Base-by-base conservation (phyloP, 2,888 invertebrate species). In the Charanyca ferruginea region DNA sequence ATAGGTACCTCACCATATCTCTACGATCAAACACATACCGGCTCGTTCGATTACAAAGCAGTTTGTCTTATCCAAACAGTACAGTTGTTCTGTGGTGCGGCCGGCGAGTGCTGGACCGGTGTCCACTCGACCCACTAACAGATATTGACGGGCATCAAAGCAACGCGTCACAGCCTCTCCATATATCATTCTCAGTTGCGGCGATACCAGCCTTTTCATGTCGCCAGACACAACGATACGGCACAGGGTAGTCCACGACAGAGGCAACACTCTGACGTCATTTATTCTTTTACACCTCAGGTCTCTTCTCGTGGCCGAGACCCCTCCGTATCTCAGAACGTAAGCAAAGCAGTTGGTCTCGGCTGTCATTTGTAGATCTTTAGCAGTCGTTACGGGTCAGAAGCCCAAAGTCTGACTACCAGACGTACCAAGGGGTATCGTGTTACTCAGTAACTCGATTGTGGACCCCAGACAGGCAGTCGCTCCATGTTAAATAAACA, bases 141-240 rank as follows among this genome's bases (percentile, higher is more conserved):
- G 87, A 90, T 88, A 90, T 86, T 88, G 91, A 90, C 89, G 88
- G 88, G 83, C 88, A 87, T 90, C 89, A 91, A 89, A 90, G 89
- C 88, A 82, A 80, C 86, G 79, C 88, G 90, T 91, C 92, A 90
- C 83, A 90, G 85, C 84, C 89, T 89, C 88, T 87, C 88, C 91
- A 91, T 91, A 92, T 90, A 91, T 92, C 91, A 92, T 91, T 80
- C 87, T 85, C 86, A 80, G 85, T 84, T 80, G 85, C 76, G 77
- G 81, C 83, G 83, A 86, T 86, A 87, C 85, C 80, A 77, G 84
- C 86, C 90, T 89, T 88, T 92, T 91, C 90, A 91, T 89, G 88
- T 90, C 90, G 87, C 86, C 88, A 87, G 84, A 75, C 76, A 79
- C 83, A 80, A 75, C 72, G 73, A 81, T 61, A 70, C 57, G 35